phyloP scores from a whole-genome alignment of 2,888 invertebrate genomes.

The Phalera bucephala region DNA sequence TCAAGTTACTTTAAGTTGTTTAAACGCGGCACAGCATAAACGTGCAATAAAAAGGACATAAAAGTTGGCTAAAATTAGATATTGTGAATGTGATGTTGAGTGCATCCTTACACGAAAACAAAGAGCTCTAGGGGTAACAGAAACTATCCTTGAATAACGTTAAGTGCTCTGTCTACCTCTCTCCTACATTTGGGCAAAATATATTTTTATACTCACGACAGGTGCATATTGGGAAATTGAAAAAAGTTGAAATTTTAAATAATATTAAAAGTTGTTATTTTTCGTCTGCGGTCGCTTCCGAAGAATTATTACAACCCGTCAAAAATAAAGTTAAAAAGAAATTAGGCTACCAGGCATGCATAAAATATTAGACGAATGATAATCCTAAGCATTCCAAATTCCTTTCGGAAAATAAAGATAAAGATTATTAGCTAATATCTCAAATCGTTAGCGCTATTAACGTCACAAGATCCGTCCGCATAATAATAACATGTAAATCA shows the following conservation, averaged over 20 bases:
- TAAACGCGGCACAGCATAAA: not conserved
- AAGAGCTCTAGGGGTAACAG: not conserved
- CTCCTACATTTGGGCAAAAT: no score
- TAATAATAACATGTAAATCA: constrained; percentile 47
- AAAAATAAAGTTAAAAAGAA: constrained; percentile 22
- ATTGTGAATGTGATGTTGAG: not conserved
- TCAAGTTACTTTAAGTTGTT: not conserved
- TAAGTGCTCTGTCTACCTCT: no score
- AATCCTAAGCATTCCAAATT: constrained; percentile 26
- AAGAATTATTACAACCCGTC: constrained; percentile 9
- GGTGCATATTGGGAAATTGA: no score
- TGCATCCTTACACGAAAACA: not conserved
- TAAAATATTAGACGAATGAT: constrained; percentile 30
- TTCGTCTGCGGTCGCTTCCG: not conserved
- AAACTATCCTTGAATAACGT: not conserved
- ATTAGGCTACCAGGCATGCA: constrained; percentile 18
- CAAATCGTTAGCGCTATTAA: constrained; percentile 38
- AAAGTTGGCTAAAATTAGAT: not conserved
- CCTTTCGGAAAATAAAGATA: constrained; percentile 39
- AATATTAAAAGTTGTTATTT: no score
- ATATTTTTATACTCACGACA: no score
- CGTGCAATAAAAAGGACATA: not conserved
- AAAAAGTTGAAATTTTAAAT: no score
- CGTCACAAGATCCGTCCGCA: constrained; percentile 37
- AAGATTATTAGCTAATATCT: constrained; percentile 44